Base-by-base conservation (phyloP, 2,888 invertebrate genomes). In the Sinohyriopsis cumingii region DNA sequence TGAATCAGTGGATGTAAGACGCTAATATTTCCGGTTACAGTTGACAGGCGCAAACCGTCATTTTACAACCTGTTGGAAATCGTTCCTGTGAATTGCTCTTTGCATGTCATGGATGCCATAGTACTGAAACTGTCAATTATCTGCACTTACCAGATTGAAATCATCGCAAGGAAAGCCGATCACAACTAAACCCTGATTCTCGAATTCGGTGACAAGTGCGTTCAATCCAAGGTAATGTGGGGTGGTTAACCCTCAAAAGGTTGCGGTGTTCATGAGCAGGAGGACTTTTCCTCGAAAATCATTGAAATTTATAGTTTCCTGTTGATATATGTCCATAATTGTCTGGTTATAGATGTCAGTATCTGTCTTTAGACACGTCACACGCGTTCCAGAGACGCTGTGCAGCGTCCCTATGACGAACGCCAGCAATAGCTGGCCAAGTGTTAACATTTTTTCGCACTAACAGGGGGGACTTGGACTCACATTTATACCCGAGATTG, bases 81-180 rank as follows among this genome's bases (percentile, higher is more conserved):
- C 12, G 45, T 12, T 45, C 45, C 12, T 1, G 12, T 12, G 45
- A 45, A 12, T 45, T 45, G 45, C 12, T 45, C 12, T 12, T 45
- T 45, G 45, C 45, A 12, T 45, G 45, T 45, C 45, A 45, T 1
- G 12, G 45, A 12, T 45, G 12, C 45, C 12, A 45, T 12, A 45
- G 2, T 45, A 12, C 1, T 45, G 12, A 54, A 25, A 60, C 19
- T 19, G 5, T 45, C 24, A 54, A 19, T 59, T 28, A 22, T 20
- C 19, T 22, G 4, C 55, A 72, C 80, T 77, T 75, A 88, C 85
- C 75, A 82, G 76, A 53, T 88, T 87, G 78, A 91, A 91, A 72
- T 90, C 89, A 79, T 91, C 90, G 78, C 90, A 90, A 19, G 91
- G 91, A 78, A 91, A 90, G 25, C 88, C 91, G 61, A 91, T 84